Evolutionary conservation across 2,888 invertebrate species (phyloP).

Genomic region (Lithosia quadra): DNA sequence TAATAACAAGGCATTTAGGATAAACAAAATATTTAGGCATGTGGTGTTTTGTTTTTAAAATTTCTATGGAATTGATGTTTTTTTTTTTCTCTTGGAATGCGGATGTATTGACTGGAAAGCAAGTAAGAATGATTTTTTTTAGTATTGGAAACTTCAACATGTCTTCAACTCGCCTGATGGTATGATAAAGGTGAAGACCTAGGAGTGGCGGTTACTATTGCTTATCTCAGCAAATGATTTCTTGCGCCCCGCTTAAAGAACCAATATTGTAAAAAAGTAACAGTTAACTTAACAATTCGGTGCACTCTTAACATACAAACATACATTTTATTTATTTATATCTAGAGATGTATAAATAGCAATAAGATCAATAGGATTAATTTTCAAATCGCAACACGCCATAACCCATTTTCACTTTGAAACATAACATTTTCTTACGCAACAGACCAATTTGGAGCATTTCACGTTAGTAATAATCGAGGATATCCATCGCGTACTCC

Average conservation of each 20-base stretch:
- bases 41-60: background rate
- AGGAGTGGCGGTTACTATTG: too few species aligned
- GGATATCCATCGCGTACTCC: background rate
- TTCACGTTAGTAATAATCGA: constrained; percentile 19
- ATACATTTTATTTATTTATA: too few species aligned
- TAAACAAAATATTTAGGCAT: background rate
- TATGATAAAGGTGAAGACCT: too few species aligned
- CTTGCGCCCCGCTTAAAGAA: too few species aligned
- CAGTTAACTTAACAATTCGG: too few species aligned
- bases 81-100: background rate
- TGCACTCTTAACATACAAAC: too few species aligned
- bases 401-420: constrained; percentile 9
- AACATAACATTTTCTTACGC: constrained; percentile 29
- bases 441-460: constrained; percentile 39
- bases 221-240: too few species aligned
- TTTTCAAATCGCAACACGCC: constrained; percentile 9
- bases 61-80: background rate
- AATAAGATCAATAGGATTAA: too few species aligned
- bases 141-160: too few species aligned
- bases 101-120: background rate
- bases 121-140: background rate
- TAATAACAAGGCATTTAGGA: background rate
- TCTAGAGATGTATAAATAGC: too few species aligned
- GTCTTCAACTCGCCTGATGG: too few species aligned
- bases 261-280: too few species aligned